These are phyloP conservation scores for Luffia ferchaultella DNA, from an alignment of 2,888 invertebrate genomes.

Conservation along the genomic window DNA sequence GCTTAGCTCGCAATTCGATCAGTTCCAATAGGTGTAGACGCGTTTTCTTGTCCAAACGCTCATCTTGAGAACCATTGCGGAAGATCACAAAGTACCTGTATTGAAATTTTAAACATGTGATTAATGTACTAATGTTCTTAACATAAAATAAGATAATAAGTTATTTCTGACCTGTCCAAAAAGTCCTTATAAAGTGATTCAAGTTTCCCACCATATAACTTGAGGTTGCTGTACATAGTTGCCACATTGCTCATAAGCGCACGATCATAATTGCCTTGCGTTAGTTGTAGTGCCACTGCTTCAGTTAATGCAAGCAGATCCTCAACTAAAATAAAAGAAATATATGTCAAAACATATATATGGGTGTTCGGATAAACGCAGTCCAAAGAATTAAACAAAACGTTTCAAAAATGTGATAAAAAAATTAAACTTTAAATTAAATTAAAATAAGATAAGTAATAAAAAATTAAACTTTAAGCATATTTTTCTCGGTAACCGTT, in stretches of 20 bases:
- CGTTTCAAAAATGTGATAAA: too few species aligned
- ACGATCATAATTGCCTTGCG: constrained; percentile 77
- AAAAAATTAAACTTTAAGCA: too few species aligned
- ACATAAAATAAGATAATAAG: not conserved
- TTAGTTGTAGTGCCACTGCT: constrained; percentile 79
- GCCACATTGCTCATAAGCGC: constrained; percentile 77
- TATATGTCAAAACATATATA: not conserved
- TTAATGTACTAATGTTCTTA: too few species aligned
- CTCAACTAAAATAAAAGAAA: constrained; percentile 66
- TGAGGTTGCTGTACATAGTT: constrained; percentile 81
- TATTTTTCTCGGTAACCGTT: too few species aligned
- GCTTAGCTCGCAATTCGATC: constrained; percentile 90
- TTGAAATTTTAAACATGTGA: constrained; percentile 68
- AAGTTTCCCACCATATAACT: constrained; percentile 81
- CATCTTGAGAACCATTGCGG: constrained; percentile 89
- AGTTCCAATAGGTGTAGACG: constrained; percentile 90
- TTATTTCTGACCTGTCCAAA: constrained; percentile 69
- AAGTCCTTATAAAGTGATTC: constrained; percentile 87
- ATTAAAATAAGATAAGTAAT: too few species aligned
- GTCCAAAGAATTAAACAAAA: too few species aligned
- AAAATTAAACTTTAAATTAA: too few species aligned
- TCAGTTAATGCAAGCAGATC: constrained; percentile 85
- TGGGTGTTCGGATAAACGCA: too few species aligned
- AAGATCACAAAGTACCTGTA: constrained; percentile 80
- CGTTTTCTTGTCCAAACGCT: constrained; percentile 84